Evolutionary conservation across 2,797 vertebrate genomes (phyloP), one percentile per base, ranked within the genome.

Genomic region (Intellagama lesueurii): DNA sequence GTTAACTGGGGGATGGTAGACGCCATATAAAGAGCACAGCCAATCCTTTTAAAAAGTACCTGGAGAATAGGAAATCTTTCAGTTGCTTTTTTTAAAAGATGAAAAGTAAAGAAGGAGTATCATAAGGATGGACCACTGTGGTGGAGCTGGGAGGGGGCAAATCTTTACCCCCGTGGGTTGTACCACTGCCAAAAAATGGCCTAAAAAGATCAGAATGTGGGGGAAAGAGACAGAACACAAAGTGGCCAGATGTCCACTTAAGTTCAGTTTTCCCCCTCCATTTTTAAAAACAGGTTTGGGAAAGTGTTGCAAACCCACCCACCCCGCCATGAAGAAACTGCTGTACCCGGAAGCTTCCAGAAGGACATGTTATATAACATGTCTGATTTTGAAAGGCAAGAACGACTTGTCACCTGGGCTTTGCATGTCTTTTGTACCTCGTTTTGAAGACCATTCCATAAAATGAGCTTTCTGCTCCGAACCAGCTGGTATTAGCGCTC

Each of bases 351-450:
- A 56, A 56, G 52, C 52, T 56, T 14, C 52, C 11, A 11, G 52
- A 14, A 56, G 52, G 12, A 52, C 52, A 12, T 52, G 52, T 52
- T 52, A 52, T 52, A 52, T 7, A 12, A 52, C 52, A 86, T 85
- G 77, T 89, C 86, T 93, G 28, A 92, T 95, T 94, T 93, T 89
- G 76, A 73, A 86, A 90, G 92, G 91, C 92, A 90, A 91, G 92
- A 89, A 89, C 75, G 1, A 56, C 60, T 81, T 93, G 83, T 92
- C 90, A 93, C 93, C 89, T 94, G 90, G 60, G 14, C 88, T 32
- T 91, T 90, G 26, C 81, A 49, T 47, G 86, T 80, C 91, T 94
- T 94, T 92, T 90, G 89, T 90, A 87, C 87, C 85, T 77, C 3
- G 0, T 24, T 90, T 82, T 30, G 78, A 87, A 95, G 92, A 79